phyloP scores from a whole-genome alignment of 1,140 invertebrate species.

The Lucilia cuprina region DNA sequence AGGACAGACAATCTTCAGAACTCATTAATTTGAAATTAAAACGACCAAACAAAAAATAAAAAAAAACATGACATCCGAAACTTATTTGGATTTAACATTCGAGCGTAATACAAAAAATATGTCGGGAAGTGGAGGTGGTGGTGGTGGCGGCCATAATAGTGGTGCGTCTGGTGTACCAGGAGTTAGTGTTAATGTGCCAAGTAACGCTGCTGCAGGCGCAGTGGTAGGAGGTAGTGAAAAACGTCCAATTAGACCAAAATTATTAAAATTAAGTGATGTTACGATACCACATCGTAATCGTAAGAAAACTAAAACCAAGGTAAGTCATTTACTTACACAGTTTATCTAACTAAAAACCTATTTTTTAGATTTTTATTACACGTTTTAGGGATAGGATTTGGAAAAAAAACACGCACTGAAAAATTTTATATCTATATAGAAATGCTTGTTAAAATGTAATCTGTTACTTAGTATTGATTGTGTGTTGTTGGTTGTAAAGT shows the following conservation, averaged over 20 bases:
- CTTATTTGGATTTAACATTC: constrained; percentile 54
- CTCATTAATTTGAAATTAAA: background rate
- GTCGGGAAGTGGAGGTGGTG: background rate
- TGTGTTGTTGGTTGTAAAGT: too few relatives aligned
- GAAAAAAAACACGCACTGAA: too few relatives aligned
- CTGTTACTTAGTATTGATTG: too few relatives aligned
- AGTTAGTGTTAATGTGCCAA: background rate
- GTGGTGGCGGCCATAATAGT: background rate
- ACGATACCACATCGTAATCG: constrained; percentile 56
- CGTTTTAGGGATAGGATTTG: too few relatives aligned
- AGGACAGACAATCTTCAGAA: background rate
- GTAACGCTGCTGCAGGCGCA: background rate
- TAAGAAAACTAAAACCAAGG: constrained; percentile 60
- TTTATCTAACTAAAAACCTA: too few relatives aligned
- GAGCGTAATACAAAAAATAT: constrained; percentile 42
- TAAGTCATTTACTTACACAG: constrained; percentile 27
- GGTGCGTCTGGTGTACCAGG: background rate
- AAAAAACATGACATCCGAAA: constrained; percentile 54
- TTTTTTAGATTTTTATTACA: too few relatives aligned
- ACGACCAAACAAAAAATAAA: background rate
- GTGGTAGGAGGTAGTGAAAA: constrained; percentile 46
- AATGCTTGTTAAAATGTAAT: too few relatives aligned
- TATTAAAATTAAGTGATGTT: constrained; percentile 57
- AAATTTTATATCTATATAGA: too few relatives aligned
- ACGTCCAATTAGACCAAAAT: constrained; percentile 52